These are phyloP conservation scores for Erythrocebus patas DNA, from an alignment of 2,113 vertebrate genomes.

Conservation along the genomic window DNA sequence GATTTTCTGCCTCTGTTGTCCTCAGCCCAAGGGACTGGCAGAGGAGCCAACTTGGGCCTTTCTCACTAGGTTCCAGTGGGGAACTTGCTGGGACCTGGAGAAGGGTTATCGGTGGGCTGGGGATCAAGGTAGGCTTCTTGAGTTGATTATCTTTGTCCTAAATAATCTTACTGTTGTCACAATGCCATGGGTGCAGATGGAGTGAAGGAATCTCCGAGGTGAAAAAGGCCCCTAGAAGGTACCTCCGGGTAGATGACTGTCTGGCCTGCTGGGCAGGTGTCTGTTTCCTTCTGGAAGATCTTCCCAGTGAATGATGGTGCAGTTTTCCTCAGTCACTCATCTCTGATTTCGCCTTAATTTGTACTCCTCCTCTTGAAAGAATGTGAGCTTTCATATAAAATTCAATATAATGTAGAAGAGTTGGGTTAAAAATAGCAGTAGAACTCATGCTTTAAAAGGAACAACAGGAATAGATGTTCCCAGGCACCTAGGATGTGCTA, in stretches of 20 bases:
- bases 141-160: background rate
- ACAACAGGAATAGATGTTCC: conserved; percentile 69
- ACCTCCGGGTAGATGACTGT: background rate
- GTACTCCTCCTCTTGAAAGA: conserved; percentile 6
- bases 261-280: background rate
- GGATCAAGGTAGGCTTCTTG: background rate
- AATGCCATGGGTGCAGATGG: background rate
- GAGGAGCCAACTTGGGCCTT: background rate
- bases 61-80: background rate
- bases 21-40: background rate
- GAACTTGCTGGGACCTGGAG: background rate
- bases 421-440: conserved; percentile 67
- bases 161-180: background rate
- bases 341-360: background rate
- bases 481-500: conserved; percentile 62
- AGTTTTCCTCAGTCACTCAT: background rate
- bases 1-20: background rate
- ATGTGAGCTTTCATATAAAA: conserved; percentile 36
- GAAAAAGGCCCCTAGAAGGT: background rate
- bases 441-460: conserved; percentile 61
- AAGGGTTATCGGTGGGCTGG: background rate
- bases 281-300: background rate
- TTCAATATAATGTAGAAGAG: conserved; percentile 36
- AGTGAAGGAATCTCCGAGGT: background rate
- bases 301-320: background rate